Evolutionary conservation across 2,113 vertebrate species (phyloP), one percentile per base, ranked within the genome.

Genomic region (Cathartes aura): DNA sequence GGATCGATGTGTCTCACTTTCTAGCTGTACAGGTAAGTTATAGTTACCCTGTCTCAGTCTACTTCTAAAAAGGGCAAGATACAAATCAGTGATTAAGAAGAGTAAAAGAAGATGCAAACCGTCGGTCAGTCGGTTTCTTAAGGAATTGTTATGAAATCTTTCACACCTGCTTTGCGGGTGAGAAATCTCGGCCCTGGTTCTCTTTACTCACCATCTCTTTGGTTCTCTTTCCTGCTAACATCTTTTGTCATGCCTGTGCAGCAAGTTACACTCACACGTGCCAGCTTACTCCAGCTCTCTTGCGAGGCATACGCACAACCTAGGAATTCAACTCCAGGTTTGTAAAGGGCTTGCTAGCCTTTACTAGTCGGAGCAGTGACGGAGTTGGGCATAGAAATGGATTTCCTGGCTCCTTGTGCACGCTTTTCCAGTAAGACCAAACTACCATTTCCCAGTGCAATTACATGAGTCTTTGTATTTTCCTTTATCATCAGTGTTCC

Each of bases 1-100:
- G 56, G 36, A 6, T 7, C 4, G 0, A 3, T 6, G 26, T 8
- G 4, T 18, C 32, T 53, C 3, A 0, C 32, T 50, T 68, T 6
- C 38, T 32, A 10, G 36, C 62, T 59, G 17, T 38, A 7, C 15
- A 34, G 68, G 59, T 64, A 8, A 70, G 53, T 23, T 22, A 5
- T 1, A 15, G 7, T 8, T 45, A 50, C 42, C 20, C 11, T 60
- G 43, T 8, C 53, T 43, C 48, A 1, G 32, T 8, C 36, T 55
- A 4, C 63, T 34, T 22, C 45, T n/a, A 16, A 9, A 29, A 68
- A 50, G 3, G 12, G 20, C n/a, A 34, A 59, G 59, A 12, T 26
- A 30, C 26, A 42, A 18, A 20, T 5, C 30, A 27, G 47, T 1
- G 1, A 13, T 21, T 16, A 16, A 53, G 60, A 8, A 4, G 47